phyloP scores from a whole-genome alignment of 2,113 vertebrate species.

The Aspidoscelis tigris region DNA sequence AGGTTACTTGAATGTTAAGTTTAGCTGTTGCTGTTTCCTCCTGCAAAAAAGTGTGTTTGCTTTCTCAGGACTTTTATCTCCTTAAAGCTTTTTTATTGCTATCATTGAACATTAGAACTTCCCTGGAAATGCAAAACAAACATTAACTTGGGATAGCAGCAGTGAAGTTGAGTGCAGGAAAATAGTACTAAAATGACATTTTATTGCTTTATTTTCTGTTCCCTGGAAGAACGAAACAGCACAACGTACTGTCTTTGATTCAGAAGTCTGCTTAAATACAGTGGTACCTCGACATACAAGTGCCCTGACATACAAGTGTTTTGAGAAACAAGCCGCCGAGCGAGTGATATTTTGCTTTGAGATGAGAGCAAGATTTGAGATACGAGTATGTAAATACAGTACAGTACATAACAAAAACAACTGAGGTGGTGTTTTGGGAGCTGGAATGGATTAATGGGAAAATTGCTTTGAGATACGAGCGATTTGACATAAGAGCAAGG shows the following conservation, averaged over 20 bases:
- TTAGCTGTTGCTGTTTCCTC: slow-evolving; percentile 8
- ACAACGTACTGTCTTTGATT: neutral
- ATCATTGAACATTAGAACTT: neutral
- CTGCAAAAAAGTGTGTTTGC: neutral
- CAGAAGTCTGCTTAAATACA: slow-evolving; percentile 2
- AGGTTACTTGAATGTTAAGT: too few relatives aligned
- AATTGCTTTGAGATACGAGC: too few relatives aligned
- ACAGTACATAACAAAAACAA: too few relatives aligned
- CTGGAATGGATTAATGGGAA: too few relatives aligned
- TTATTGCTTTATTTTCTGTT: slow-evolving; percentile 30
- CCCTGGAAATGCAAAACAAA: slow-evolving; percentile 1
- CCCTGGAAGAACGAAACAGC: neutral
- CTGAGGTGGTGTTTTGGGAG: too few relatives aligned
- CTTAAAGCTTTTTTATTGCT: neutral
- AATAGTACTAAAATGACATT: neutral
- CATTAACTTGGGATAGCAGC: neutral
- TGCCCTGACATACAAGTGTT: too few relatives aligned
- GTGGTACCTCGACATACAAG: too few relatives aligned
- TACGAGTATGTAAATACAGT: too few relatives aligned
- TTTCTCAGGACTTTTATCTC: neutral
- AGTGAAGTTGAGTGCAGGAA: neutral
- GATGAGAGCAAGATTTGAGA: too few relatives aligned
- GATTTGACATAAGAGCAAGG: too few relatives aligned
- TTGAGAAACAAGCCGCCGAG: too few relatives aligned
- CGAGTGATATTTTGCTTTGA: too few relatives aligned